Conservation (phyloP, 2,113 vertebrate genomes). For the Malurus cyaneus region DNA sequence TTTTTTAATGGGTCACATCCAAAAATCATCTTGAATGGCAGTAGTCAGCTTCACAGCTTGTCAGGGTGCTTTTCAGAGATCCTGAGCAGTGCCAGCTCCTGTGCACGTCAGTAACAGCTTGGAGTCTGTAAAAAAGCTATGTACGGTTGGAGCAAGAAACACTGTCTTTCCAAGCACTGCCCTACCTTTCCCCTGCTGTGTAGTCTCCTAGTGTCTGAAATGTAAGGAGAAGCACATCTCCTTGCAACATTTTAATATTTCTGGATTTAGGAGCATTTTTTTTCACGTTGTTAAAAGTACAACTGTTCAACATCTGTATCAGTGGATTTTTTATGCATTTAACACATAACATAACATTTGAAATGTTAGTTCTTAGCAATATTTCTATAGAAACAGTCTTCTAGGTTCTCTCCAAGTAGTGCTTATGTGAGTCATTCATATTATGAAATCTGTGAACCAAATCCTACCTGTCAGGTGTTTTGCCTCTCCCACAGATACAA, state of each 20-base stretch:
- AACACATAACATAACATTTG: neutral
- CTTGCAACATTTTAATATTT: neutral
- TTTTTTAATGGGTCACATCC: neutral
- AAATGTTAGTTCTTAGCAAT: neutral
- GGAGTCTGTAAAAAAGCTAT: neutral
- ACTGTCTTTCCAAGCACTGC: neutral
- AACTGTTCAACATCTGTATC: neutral
- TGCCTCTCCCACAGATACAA: neutral
- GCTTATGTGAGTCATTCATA: neutral
- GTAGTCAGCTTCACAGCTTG: constrained; percentile 20
- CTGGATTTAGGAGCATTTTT: neutral
- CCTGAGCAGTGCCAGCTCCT: constrained; percentile 12
- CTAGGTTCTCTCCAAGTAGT: neutral
- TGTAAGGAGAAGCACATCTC: neutral
- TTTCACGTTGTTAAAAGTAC: neutral
- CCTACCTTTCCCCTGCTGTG: neutral
- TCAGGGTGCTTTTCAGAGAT: constrained; percentile 3
- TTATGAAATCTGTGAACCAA: neutral
- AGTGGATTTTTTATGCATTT: neutral
- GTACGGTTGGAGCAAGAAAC: neutral
- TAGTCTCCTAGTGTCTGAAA: neutral
- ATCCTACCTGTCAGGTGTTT: neutral
- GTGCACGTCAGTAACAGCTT: neutral
- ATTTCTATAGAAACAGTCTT: neutral
- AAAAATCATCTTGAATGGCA: constrained; percentile 11